phyloP scores from a whole-genome alignment of 2,888 invertebrate genomes.

The Globia sparganii region DNA sequence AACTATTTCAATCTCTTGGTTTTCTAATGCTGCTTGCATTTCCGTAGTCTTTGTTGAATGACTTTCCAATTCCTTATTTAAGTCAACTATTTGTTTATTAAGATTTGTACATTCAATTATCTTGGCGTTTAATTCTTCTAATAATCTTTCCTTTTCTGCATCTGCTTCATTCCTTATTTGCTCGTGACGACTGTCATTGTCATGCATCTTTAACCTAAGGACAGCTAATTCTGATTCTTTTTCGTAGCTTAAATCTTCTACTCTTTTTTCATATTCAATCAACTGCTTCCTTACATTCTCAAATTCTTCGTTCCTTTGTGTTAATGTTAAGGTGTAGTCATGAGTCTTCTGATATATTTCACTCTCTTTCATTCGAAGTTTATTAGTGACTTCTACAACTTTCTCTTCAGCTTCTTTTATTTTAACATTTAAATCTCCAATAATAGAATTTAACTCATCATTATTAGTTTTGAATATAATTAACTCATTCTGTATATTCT shows the following conservation, averaged over 20 bases:
- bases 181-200: slow-evolving; percentile 81
- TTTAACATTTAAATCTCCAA: slow-evolving; percentile 72
- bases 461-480: slow-evolving; percentile 72
- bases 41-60: slow-evolving; percentile 90
- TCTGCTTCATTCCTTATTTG: slow-evolving; percentile 75
- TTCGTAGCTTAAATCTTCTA: slow-evolving; percentile 87
- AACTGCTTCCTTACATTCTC: slow-evolving; percentile 83
- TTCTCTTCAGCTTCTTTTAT: slow-evolving; percentile 73
- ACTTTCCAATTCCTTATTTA: slow-evolving; percentile 89
- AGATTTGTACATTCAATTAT: slow-evolving; percentile 87
- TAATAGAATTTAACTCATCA: slow-evolving; percentile 74
- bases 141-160: slow-evolving; percentile 76
- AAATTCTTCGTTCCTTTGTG: slow-evolving; percentile 84
- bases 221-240: slow-evolving; percentile 90
- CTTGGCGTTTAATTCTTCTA: slow-evolving; percentile 83
- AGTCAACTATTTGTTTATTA: slow-evolving; percentile 88
- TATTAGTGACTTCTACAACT: slow-evolving; percentile 76
- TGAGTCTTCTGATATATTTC: slow-evolving; percentile 85
- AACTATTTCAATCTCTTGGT: slow-evolving; percentile 93
- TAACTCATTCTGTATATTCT: slow-evolving; percentile 77
- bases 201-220: slow-evolving; percentile 89
- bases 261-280: slow-evolving; percentile 83
- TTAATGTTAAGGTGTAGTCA: slow-evolving; percentile 78
- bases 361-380: slow-evolving; percentile 81
- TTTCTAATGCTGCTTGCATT: slow-evolving; percentile 91